Base-by-base conservation (phyloP, 1,140 invertebrate species). In the Drosophila biarmipes region DNA sequence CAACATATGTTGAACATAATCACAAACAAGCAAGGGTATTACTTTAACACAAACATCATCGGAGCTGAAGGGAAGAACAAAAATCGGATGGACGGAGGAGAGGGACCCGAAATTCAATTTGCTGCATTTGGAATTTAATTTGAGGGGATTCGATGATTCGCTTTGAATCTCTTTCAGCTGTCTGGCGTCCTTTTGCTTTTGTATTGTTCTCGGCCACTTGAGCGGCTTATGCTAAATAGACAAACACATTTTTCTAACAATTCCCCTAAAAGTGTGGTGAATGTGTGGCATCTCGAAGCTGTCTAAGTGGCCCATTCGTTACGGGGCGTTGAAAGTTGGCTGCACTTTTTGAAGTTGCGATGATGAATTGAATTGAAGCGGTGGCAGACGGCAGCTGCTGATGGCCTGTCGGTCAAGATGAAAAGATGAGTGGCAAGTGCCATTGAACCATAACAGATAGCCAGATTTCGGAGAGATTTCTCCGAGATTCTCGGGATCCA, bases 1-100 rank as follows among this genome's bases (percentile, higher is more conserved):
- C 82, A 86, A 82, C 82, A 86, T 66, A 62, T 86, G 82, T 86
- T 86, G 69, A 82, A 71, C 82, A 87, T 86, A 75, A 87, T 87
- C 78, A 76, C 57, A 76, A 80, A 87, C 68, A 75, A 62, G 81
- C 69, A 12, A 51, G 59, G 62, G 63, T 59, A 77, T 69, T 64
- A 86, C 78, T 75, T 53, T 56, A 73, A 73, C 75, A 73, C 57
- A 75, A 84, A 84, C 75, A 61, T 45, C 34, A 48, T 49, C 31
- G 46, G n/a, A 48, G 40, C 19, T 42, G 45, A 59, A 19, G 7
- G 10, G 11, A 55, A 56, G 24, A 27, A 29, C 24, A 17, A 38
- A 24, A 43, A 54, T 48, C 27, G n/a, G 4, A 43, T 11, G 21
- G 12, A 17, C n/a, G 19, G 31, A 45, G 53, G 55, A 61, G 40